Evolutionary conservation across 2,797 vertebrate species (phyloP), one percentile per base, ranked within the genome.

Genomic region (Euphonia xanthogaster): DNA sequence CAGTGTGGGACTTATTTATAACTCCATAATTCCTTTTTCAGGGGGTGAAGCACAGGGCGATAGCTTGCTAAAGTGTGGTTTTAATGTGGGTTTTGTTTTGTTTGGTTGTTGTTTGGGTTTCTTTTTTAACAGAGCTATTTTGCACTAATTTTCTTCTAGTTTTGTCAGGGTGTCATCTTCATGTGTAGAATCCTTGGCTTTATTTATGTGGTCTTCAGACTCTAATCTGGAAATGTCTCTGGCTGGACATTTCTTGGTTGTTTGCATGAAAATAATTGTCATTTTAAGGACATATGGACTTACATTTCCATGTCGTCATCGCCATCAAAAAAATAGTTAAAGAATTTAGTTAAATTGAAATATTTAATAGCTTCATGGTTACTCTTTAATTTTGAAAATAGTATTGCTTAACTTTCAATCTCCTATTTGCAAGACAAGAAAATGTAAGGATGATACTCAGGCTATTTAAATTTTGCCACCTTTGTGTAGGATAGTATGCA

Each of bases 221-320:
- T 81, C 70, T 79, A 44, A 78, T 84, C 62, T 87, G 31, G 35
- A 91, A 91, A n/a, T 78, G 60, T 30, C 47, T n/a, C 22, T 74
- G 61, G 4, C 28, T 85, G 55, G 85, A 33, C 40, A 15, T 77
- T 88, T 88, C 65, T 68, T 84, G 22, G 14, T 53, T 60, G 53
- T 77, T 94, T 93, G 63, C 53, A 53, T 82, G 81, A 82, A 83
- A 90, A 42, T 50, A 61, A 31, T 65, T 68, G 16, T 45, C 6
- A 54, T 83, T 93, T 86, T 54, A 53, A 84, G 40, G 20, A 25
- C 35, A 66, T 60, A 19, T 0, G 12, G 44, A 35, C 23, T 84
- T 81, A 28, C 0, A 1, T 67, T 90, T 80, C 31, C 13, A 33
- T 90, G 39, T 65, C 27, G 44, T 72, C 48, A 30, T 58, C 51